Base-by-base conservation (phyloP, 2,113 vertebrate species). In the Saguinus imperator region DNA sequence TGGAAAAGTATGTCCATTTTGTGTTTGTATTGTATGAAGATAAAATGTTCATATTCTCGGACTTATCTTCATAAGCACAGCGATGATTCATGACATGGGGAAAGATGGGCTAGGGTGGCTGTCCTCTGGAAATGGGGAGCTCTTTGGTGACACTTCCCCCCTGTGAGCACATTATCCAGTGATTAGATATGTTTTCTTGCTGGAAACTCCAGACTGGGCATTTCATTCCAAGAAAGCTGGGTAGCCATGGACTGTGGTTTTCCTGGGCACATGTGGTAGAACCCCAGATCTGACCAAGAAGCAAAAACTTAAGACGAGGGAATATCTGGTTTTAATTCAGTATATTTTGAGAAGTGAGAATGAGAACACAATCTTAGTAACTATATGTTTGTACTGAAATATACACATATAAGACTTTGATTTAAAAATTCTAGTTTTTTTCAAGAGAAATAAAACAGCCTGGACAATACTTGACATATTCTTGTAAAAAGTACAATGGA, bases 1-100 rank as follows among this genome's bases (percentile, higher is more conserved):
- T 98, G 97, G 97, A 96, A 98, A 97, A 98, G 86, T 23, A 23
- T 1, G 93, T 94, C 96, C 68, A 72, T 93, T 97, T 95, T 92
- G 83, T 96, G 93, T 97, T 95, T 96, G 88, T 27, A 5, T 91
- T 91, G 37, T 40, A 40, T 40, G 61, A 70, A 96, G 97, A 97
- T 98, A 97, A 98, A 96, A 73, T 52, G 57, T 87, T 77, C 88
- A 23, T 87, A 72, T 96, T 80, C 66, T 86, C 61, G 40, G 83
- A 72, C 45, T 76, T 95, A 97, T 87, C 21, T 98, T 96, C 93
- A 29, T 29, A 66, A 81, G 72, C 75, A 50, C 80, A 95, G 89
- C 0, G 37, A 27, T 95, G 91, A 97, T 87, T 98, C 94, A 21
- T 2, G 0, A 77, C 13, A 8, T 20, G 32, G 80, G 52, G 48